A percentile compares a stretch with the other conserved stretches of the same genome.
Evolutionary conservation across 2,888 invertebrate genomes (phyloP).

Genomic region (Drosophila helvetica): DNA sequence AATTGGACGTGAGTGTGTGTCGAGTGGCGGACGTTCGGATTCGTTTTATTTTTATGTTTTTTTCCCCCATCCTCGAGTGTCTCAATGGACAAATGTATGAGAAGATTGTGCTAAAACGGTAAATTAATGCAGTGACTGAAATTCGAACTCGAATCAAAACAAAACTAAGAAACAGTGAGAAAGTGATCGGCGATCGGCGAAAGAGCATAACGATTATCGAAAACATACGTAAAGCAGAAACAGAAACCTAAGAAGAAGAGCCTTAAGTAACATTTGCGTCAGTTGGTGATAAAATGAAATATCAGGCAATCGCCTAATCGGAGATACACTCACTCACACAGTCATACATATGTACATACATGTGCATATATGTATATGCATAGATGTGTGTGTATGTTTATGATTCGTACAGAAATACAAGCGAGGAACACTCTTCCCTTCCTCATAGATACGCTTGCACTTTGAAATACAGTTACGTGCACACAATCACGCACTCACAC

Average conservation of each 20-base stretch:
- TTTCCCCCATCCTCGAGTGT: neutral
- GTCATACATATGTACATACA: conserved; percentile 13
- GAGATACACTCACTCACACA: conserved; percentile 39
- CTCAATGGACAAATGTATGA: neutral
- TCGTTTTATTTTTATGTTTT: conserved; percentile 34
- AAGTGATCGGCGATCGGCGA: neutral
- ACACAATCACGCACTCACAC: conserved; percentile 37
- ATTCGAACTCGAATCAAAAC: conserved; percentile 32
- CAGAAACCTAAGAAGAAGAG: conserved; percentile 12
- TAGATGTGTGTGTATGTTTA: conserved; percentile 44
- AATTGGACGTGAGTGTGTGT: conserved; percentile 40
- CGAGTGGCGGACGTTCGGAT: conserved; percentile 9
- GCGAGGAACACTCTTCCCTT: conserved; percentile 27
- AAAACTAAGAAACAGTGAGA: conserved; percentile 24
- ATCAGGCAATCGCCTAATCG: conserved; percentile 60
- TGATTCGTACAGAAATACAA: conserved; percentile 26
- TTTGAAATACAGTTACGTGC: conserved; percentile 72
- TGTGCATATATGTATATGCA: conserved; percentile 10
- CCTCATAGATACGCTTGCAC: conserved; percentile 59
- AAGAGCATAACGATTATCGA: neutral
- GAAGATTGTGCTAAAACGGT: conserved; percentile 6
- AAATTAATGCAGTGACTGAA: conserved; percentile 1
- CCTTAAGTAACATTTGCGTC: conserved; percentile 60
- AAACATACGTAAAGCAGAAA: neutral
- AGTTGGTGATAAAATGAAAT: conserved; percentile 53